Evolutionary conservation across 2,797 vertebrate genomes (phyloP), one percentile per base, ranked within the genome.

Genomic region (Podarcis lilfordi): DNA sequence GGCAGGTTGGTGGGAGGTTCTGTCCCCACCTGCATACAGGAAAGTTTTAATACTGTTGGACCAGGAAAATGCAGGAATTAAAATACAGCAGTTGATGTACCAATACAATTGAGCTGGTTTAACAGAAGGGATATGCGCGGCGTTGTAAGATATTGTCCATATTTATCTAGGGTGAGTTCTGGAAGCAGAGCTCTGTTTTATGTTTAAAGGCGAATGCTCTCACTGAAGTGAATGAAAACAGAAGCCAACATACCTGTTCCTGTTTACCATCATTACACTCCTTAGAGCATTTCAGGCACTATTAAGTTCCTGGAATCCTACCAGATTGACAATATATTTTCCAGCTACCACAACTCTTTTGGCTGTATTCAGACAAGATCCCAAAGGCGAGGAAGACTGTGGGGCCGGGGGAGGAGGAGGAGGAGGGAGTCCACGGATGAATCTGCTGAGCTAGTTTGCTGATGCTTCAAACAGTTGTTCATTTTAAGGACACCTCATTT

Each of bases 401-500:
- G 37, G 29, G 32, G 43, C 2, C 5, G 23, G 80, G 6, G 37
- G 40, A 40, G 40, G 40, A 40, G 40, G 40, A 40, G 35, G 66
- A 43, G 81, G 21, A 9, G 15, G 45, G 95, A 94, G 92, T 93
- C 86, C 92, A 69, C 72, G 86, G 90, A 91, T 88, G 88, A 94
- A 96, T 96, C 91, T 95, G 94, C 94, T 94, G 93, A 96, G 91
- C 93, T 96, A 92, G 94, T 94, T 94, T 95, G 92, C 92, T 89
- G 89, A 88, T 93, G 95, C 93, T 95, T 91, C 93, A 93, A 96
- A 93, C 95, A 94, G 89, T 95, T 95, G 95, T 95, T 97, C 95
- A 64, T 92, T 92, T 96, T 95, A 97, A 92, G 92, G 95, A 95
- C 91, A 95, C 93, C 93, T 97, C 93, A 95, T 96, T 96, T 96